These are phyloP conservation scores for Carcina quercana DNA, from an alignment of 2,888 invertebrate species.

Conservation along the genomic window DNA sequence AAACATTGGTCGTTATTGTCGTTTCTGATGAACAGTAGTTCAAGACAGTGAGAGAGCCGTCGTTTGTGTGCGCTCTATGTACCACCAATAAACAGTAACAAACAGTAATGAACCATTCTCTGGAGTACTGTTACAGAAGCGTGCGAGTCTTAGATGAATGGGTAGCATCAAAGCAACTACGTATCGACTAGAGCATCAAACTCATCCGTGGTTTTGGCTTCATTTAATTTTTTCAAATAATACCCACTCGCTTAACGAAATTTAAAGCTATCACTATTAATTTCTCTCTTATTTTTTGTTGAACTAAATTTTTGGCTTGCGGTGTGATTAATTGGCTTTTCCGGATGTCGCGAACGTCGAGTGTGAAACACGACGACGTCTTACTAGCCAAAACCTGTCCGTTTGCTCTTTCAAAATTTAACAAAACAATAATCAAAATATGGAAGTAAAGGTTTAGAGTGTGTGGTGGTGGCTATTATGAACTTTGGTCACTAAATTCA, in stretches of 20 bases:
- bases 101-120: too few species aligned
- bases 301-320: slow-evolving; percentile 68
- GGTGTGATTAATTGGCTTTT: slow-evolving; percentile 71
- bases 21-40: too few species aligned
- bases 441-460: slow-evolving; percentile 72
- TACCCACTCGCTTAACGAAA: slow-evolving; percentile 69
- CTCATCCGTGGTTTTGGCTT: slow-evolving; percentile 72
- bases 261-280: slow-evolving; percentile 64
- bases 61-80: too few species aligned
- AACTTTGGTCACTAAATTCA: slow-evolving; percentile 56
- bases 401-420: slow-evolving; percentile 64
- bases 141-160: neutral
- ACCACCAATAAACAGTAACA: too few species aligned
- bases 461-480: slow-evolving; percentile 69
- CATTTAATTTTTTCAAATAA: slow-evolving; percentile 62
- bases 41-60: too few species aligned
- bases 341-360: slow-evolving; percentile 30
- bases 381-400: slow-evolving; percentile 37
- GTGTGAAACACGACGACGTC: slow-evolving; percentile 18
- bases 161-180: slow-evolving; percentile 6
- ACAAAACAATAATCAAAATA: slow-evolving; percentile 52
- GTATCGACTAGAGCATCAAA: slow-evolving; percentile 39
- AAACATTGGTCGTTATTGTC: neutral
- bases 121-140: too few species aligned
- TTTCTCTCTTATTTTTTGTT: slow-evolving; percentile 58